Evolutionary conservation across 37 sponge, comb jelly and placozoan species (phyloP).

Genomic region (Dysidea cf. avara): DNA sequence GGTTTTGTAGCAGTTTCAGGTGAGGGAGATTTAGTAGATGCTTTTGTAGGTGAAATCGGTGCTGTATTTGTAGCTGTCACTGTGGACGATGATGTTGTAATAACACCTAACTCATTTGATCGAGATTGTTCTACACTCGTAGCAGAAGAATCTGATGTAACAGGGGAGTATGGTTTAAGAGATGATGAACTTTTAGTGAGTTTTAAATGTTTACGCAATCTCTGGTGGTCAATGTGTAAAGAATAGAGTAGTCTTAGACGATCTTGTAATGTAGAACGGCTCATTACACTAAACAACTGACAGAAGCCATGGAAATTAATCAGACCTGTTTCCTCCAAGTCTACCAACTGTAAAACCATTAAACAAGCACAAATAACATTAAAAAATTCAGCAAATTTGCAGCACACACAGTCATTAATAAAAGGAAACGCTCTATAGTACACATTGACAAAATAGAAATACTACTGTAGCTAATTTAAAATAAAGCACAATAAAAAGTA

Average conservation of each 20-base stretch:
- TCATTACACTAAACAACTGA: constrained; percentile 58
- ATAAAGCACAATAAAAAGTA: too few species aligned
- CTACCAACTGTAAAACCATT: constrained; percentile 66
- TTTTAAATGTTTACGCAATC: too few species aligned
- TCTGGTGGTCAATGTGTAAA: constrained; percentile 44
- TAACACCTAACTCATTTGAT: too few species aligned
- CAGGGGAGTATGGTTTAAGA: too few species aligned
- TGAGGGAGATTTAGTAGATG: too few species aligned
- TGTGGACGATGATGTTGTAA: too few species aligned
- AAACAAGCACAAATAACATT: neutral
- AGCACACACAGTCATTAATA: neutral
- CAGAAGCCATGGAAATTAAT: constrained; percentile 61
- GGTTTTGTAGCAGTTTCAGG: too few species aligned
- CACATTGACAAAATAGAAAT: too few species aligned
- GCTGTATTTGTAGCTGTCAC: constrained; percentile 22
- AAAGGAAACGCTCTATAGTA: neutral
- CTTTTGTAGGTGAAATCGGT: constrained; percentile 8
- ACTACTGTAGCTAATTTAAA: too few species aligned
- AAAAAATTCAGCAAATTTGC: neutral
- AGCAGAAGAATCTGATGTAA: too few species aligned
- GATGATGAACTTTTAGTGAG: too few species aligned
- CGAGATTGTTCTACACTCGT: too few species aligned
- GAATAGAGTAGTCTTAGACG: constrained; percentile 66
- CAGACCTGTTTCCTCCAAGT: constrained; percentile 28
- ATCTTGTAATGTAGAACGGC: constrained; percentile 58